Base-by-base conservation (phyloP, 1,140 invertebrate species). In the Drosophila kanapiae region DNA sequence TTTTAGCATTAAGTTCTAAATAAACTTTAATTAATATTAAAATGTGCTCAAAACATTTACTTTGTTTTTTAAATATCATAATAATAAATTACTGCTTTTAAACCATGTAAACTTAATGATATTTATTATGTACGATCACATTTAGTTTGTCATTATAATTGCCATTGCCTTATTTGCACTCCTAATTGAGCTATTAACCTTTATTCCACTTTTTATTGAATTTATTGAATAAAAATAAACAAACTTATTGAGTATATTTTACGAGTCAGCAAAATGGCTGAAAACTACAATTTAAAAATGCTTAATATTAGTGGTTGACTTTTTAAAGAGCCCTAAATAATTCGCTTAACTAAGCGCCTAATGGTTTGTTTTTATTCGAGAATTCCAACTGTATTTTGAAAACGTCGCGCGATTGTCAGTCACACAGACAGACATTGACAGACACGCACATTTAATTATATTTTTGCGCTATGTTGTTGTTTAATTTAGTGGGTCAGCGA, bases 401-500 rank as follows among this genome's bases (percentile, higher is more conserved):
- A 87, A 59, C 74, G 68, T 65, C 38, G 61, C 48, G 51, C 74
- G 67, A 79, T 69, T 72, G 58, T 82, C 47, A 63, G 49, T 79
- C 75, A 62, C 40, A 63, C 49, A 59, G 42, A 69, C 51, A 62
- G 49, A 51, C 31, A 51, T 62, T 72, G 67, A 88, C 82, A 70
- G 71, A 51, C 81, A 81, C 85, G 86, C 72, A 87, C 77, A 75
- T 87, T 88, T 84, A 84, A 88, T 88, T 88, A 80, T 90, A 85
- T 84, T 84, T 82, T 49, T 60, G 71, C 79, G 70, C 75, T 64
- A 76, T 86, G 69, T 84, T 79, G 60, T 69, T 71, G 72, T 43
- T 71, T 59, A 86, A 68, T 87, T 85, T 87, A 87, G 84, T 87
- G 65, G 84, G 84, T 87, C 84, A 87, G 84, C 84, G 84, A 87